A percentile compares a stretch with the other conserved stretches of the same genome.
Conservation (phyloP, 2,888 invertebrate species). For the Hypolimnas misippus region DNA sequence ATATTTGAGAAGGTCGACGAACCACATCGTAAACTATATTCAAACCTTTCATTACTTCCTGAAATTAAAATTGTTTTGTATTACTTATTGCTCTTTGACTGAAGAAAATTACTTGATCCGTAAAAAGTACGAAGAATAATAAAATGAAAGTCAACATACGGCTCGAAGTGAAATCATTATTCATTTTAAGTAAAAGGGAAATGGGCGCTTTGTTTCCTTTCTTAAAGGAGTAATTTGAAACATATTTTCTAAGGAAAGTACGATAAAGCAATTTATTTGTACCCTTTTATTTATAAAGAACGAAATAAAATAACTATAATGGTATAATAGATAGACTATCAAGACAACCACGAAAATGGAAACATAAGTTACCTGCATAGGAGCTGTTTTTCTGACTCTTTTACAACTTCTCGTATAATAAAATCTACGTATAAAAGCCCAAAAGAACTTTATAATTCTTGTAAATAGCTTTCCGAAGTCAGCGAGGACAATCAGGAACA, state of each 20-base stretch:
- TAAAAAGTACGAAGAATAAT: constrained; percentile 46
- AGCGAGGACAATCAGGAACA: constrained; percentile 96
- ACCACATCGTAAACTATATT: constrained; percentile 92
- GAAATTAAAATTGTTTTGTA: constrained; percentile 38
- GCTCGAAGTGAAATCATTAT: constrained; percentile 58
- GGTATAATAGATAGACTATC: not conserved
- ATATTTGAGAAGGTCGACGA: constrained; percentile 88
- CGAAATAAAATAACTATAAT: not conserved
- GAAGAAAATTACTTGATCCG: constrained; percentile 9
- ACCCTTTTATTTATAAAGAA: not conserved
- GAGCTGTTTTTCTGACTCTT: constrained; percentile 89
- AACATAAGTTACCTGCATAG: constrained; percentile 85
- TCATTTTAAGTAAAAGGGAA: constrained; percentile 55
- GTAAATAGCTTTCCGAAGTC: constrained; percentile 98
- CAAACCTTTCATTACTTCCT: constrained; percentile 93
- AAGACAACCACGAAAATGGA: not conserved
- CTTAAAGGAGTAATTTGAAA: constrained; percentile 49
- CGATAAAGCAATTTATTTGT: not conserved
- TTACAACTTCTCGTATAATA: constrained; percentile 94
- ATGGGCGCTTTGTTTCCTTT: constrained; percentile 54
- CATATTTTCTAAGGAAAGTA: constrained; percentile 49
- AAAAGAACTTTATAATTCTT: constrained; percentile 93
- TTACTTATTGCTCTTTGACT: constrained; percentile 1
- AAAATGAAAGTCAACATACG: constrained; percentile 49
- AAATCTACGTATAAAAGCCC: constrained; percentile 92